Base-by-base conservation (phyloP, 2,113 vertebrate genomes). In the Hucho hucho region DNA sequence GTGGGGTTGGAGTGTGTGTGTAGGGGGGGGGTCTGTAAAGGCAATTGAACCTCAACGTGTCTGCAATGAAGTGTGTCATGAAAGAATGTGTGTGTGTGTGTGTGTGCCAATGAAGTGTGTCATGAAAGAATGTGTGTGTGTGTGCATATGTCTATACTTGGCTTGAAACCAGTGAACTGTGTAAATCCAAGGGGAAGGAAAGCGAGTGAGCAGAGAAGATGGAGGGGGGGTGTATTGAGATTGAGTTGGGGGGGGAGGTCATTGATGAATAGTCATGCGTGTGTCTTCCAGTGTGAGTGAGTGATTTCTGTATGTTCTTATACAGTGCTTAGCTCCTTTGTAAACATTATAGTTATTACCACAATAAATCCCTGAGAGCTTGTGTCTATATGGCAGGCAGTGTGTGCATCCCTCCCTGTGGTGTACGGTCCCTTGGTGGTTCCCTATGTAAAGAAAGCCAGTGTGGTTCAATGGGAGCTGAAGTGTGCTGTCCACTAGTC, bases 51-150 rank as follows among this genome's bases (percentile, higher is more conserved):
- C 83, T 85, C 80, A 86, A 84, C 87, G 86, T 85, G 87, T 89
- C 88, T 85, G 79, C 83, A 88, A 90, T 89, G 89, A 86, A 91
- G 90, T 89, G 86, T 92, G 91, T 87, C 84, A 87, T 83, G 84
- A 86, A 80, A 83, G 74, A 76, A n/a, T 49, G 83, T 74, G 73
- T 29, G 66, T 14, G 78, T 26, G 26, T 26, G 2, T 43, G 37
- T 79, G 83, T 64, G 71, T n/a, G n/a, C n/a, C n/a, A n/a, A n/a
- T n/a, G n/a, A n/a, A n/a, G n/a, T n/a, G n/a, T n/a, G n/a, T n/a
- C 28, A 28, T 28, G 28, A 3, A 3, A 2, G 28, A 2, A 3
- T 3, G 28, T 28, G 28, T 28, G 28, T 28, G 28, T 43, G 37
- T 79, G 83, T 64, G 71, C 3, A 7, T 29, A 68, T 73, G 59